A percentile compares a stretch with the other conserved stretches of the same genome.
phyloP scores from a whole-genome alignment of 1,140 invertebrate species.

The Acromyrmex heyeri region DNA sequence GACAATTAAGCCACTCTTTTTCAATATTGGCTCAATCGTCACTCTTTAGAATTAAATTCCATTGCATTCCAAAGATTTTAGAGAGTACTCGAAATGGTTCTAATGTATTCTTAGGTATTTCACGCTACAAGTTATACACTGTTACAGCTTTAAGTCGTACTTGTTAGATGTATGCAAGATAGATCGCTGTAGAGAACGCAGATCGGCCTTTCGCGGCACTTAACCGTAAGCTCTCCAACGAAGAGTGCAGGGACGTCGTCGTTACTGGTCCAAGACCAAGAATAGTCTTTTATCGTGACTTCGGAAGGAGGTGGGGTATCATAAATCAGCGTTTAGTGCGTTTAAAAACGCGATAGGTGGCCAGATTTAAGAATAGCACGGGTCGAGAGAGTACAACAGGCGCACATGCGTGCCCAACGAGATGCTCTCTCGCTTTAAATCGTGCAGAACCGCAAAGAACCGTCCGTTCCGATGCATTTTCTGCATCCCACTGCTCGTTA shows the following conservation, averaged over 20 bases:
- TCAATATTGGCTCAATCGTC: too few species aligned
- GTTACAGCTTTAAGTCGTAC: background rate
- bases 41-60: too few species aligned
- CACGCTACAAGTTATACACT: background rate
- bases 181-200: background rate
- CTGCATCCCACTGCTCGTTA: conserved; percentile 46
- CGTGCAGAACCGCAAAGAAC: conserved; percentile 50
- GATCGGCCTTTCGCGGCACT: conserved; percentile 33
- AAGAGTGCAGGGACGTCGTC: conserved; percentile 60
- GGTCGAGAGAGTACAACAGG: conserved; percentile 1
- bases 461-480: conserved; percentile 18
- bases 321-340: conserved; percentile 75
- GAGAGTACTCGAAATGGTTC: background rate
- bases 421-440: conserved; percentile 54
- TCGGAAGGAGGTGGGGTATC: conserved; percentile 56
- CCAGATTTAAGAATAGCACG: conserved; percentile 74
- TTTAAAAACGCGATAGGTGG: conserved; percentile 76
- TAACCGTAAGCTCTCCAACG: conserved; percentile 42
- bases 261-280: conserved; percentile 45
- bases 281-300: conserved; percentile 72
- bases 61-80: too few species aligned
- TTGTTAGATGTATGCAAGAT: conserved; percentile 13
- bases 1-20: too few species aligned
- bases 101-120: background rate
- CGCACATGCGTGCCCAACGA: conserved; percentile 10